Percentiles rank a stretch among this genome's conserved stretches.
Evolutionary conservation across 2,888 invertebrate species (phyloP).

Genomic region (Noctua janthina): DNA sequence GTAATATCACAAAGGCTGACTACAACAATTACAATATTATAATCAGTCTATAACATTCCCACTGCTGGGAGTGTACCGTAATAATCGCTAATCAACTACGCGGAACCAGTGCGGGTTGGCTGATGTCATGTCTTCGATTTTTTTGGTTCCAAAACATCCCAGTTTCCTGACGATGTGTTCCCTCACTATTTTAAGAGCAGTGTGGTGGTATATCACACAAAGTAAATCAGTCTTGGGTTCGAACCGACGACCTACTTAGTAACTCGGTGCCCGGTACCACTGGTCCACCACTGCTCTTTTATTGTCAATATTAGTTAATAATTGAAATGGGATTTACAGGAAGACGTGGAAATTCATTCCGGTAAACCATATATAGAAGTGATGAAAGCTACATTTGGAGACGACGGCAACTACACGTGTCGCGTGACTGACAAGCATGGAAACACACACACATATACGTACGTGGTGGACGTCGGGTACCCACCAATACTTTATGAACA

Average conservation of each 20-base stretch:
- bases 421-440: slow-evolving; percentile 56
- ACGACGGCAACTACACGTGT: slow-evolving; percentile 65
- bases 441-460: slow-evolving; percentile 46
- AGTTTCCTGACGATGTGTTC: background rate
- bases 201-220: background rate
- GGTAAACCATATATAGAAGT: slow-evolving; percentile 31
- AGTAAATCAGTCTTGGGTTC: background rate
- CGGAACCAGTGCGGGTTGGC: too few species aligned
- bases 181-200: background rate
- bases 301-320: background rate
- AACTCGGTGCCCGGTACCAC: background rate
- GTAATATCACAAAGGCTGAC: too few species aligned
- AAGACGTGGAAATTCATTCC: slow-evolving; percentile 2
- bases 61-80: background rate
- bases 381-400: slow-evolving; percentile 11
- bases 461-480: slow-evolving; percentile 55
- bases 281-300: background rate
- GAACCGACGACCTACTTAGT: background rate
- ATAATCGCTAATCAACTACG: too few species aligned
- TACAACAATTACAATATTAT: background rate
- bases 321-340: slow-evolving; percentile 31
- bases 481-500: slow-evolving; percentile 39
- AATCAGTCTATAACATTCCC: background rate
- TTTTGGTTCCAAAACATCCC: background rate
- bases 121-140: background rate